Evolutionary conservation across 2,113 vertebrate species (phyloP).

Genomic region (Apus apus): DNA sequence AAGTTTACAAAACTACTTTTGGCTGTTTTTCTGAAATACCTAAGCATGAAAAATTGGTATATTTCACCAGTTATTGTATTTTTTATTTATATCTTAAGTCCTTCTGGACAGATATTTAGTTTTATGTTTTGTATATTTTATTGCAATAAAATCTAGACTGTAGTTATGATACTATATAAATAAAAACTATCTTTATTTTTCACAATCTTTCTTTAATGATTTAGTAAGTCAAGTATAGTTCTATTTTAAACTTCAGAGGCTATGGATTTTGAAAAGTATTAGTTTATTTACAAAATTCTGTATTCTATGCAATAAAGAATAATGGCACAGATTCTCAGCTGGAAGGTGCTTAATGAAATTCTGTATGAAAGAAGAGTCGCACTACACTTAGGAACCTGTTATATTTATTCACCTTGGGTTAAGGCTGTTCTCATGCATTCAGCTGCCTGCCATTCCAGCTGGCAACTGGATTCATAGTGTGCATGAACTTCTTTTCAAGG

Average conservation of each 20-base stretch:
- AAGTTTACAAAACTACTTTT: constrained; percentile 43
- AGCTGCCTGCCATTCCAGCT: neutral
- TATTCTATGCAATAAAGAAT: neutral
- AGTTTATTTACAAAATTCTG: neutral
- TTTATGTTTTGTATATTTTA: constrained; percentile 28
- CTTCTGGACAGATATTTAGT: constrained; percentile 1
- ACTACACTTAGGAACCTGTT: neutral
- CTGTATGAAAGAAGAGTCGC: neutral
- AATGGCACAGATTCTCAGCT: neutral
- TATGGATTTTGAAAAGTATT: neutral
- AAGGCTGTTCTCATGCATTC: neutral
- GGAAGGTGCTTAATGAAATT: neutral
- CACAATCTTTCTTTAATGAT: neutral
- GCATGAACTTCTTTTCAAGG: neutral
- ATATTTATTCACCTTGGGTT: neutral
- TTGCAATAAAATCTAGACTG: neutral
- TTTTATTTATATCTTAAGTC: constrained; percentile 23
- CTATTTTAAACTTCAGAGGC: neutral
- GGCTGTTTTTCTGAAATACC: constrained; percentile 19
- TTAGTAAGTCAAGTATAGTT: neutral
- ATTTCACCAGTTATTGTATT: constrained; percentile 20
- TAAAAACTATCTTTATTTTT: constrained; percentile 16
- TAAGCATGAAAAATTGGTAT: neutral
- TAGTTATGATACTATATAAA: neutral
- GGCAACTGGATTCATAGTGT: neutral